Evolutionary conservation across 2,888 invertebrate species (phyloP), one percentile per base, ranked within the genome.

Genomic region (Aphidius colemani): DNA sequence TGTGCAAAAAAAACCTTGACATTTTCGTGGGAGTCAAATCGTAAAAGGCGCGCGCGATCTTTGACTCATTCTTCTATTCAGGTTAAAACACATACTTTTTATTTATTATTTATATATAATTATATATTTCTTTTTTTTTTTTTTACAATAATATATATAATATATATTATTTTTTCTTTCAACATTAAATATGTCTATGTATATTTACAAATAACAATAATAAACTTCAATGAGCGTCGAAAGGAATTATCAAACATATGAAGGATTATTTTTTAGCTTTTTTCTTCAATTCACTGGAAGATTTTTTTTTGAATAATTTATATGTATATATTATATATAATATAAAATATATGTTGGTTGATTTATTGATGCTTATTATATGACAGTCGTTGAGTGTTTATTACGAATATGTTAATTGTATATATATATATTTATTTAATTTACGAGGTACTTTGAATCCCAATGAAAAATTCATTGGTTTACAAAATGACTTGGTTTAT

Each of bases 391-490:
- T 70, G 72, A 70, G 68, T 71, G 71, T 71, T 71, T 74, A 73
- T 74, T 30, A 41, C 75, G 74, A 74, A 74, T 72, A 71, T 73
- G 72, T 72, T 71, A 30, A 73, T 41, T 53, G 41, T n/a, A 7
- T 41, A 11, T 40, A 11, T 40, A 40, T 41, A 5, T 30, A 30
- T 30, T 30, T 30, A 30, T 74, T 73, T 73, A 74, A 70, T 74
- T 77, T 74, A 75, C 74, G 76, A 74, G 72, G 74, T 69, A 74
- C 71, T 77, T 77, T 78, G 75, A 77, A 77, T 73, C 70, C 68
- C 74, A 69, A 75, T 78, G 76, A 76, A 76, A 77, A 77, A 76
- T 76, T 76, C 77, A 75, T 75, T 72, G 71, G 72, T 66, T 64
- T 66, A 69, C 49, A 51, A 57, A 63, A 56, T 56, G 43, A 46